phyloP scores from a whole-genome alignment of 2,113 vertebrate species.

The Mastomys coucha region DNA sequence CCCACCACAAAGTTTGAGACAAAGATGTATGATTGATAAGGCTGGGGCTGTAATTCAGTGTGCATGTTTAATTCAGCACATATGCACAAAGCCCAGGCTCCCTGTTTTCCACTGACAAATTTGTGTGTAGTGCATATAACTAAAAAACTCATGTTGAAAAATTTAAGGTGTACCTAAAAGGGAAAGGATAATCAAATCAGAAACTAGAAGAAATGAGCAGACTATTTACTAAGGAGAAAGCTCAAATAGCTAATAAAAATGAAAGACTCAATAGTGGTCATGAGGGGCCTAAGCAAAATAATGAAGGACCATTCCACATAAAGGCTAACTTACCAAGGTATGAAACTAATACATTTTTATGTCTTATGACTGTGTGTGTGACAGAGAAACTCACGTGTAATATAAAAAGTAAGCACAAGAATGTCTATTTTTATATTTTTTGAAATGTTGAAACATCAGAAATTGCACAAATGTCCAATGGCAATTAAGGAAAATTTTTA shows the following conservation, averaged over 20 bases:
- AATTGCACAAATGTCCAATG: neutral
- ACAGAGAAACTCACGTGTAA: neutral
- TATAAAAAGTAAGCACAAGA: neutral
- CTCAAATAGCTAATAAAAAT: neutral
- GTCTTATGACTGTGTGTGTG: neutral
- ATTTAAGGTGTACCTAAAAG: neutral
- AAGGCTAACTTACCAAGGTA: neutral
- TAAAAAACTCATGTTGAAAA: constrained; percentile 38
- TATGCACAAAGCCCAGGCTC: neutral
- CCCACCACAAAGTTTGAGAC: neutral
- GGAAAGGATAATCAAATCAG: neutral
- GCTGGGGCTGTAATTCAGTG: neutral
- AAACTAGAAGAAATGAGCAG: neutral
- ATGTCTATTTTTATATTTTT: neutral
- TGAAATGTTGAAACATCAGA: constrained; percentile 41
- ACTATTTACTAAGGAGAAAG: neutral
- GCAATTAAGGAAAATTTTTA: neutral
- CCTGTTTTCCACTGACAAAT: neutral
- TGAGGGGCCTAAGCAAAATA: neutral
- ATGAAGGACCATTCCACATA: neutral
- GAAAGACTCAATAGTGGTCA: neutral
- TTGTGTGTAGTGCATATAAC: neutral
- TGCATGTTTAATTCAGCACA: neutral
- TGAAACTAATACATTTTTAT: neutral
- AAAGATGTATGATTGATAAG: neutral